Evolutionary conservation across 1,140 invertebrate species (phyloP).

Genomic region (Branchinecta lindahli): DNA sequence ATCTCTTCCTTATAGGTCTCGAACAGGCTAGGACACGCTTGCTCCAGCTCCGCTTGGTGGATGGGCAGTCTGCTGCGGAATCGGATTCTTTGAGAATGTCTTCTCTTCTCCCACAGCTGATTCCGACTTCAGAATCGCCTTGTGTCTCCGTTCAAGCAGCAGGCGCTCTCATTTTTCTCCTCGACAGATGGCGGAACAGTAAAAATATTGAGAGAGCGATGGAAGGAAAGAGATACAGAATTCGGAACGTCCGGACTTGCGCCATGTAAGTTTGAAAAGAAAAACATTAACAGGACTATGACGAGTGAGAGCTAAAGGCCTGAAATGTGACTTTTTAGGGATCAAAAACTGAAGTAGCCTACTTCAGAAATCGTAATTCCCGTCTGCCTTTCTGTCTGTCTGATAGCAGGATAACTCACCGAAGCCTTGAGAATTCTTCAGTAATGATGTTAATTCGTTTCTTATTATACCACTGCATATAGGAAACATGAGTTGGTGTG

Average conservation of each 20-base stretch:
- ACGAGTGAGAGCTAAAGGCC: no score
- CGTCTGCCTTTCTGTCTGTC: no score
- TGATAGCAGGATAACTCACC: no score
- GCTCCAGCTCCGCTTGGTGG: background rate
- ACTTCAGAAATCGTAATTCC: no score
- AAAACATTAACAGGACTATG: no score
- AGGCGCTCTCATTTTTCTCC: background rate
- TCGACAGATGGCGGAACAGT: conserved; percentile 3
- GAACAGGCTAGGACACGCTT: background rate
- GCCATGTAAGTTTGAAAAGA: background rate
- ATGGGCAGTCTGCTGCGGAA: background rate
- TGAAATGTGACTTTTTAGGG: no score
- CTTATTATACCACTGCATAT: no score
- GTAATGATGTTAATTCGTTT: no score
- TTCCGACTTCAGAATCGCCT: background rate
- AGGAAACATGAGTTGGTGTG: no score
- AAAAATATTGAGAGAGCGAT: conserved; percentile 1
- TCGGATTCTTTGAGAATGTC: background rate
- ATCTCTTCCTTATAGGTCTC: no score
- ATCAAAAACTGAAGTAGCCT: no score
- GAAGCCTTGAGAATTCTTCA: no score
- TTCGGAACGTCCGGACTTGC: background rate
- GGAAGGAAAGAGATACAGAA: conserved; percentile 1
- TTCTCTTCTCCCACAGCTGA: background rate
- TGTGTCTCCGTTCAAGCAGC: background rate